Conservation (phyloP, 2,888 invertebrate genomes). For the Spisula solida region DNA sequence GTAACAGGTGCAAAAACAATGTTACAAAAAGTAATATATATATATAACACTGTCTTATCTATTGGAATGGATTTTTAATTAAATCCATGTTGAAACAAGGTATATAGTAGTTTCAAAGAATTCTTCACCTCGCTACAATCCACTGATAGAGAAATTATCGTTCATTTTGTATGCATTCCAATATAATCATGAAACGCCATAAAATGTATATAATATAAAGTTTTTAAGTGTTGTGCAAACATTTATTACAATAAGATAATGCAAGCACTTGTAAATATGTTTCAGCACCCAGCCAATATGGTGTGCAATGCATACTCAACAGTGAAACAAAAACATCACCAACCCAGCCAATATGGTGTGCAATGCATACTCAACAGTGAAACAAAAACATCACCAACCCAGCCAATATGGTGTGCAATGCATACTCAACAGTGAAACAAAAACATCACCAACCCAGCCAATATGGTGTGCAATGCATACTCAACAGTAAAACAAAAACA, state of each 20-base stretch:
- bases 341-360: no score
- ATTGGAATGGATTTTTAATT: conserved; percentile 43
- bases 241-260: not conserved
- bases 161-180: conserved; percentile 30
- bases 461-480: no score
- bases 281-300: not conserved
- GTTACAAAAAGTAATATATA: conserved; percentile 32
- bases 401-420: no score
- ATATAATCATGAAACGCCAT: conserved; percentile 16
- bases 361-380: no score
- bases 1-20: conserved; percentile 50
- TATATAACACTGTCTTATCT: conserved; percentile 44
- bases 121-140: conserved; percentile 21
- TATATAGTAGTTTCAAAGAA: conserved; percentile 30
- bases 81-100: conserved; percentile 46
- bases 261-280: not conserved
- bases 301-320: no score
- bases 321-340: no score
- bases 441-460: no score
- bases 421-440: no score
- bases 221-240: conserved; percentile 21
- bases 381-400: no score
- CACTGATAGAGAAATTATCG: conserved; percentile 13
- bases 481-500: no score
- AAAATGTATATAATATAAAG: conserved; percentile 1